Evolutionary conservation across 2,888 invertebrate species (phyloP).

Genomic region (Heteromurus nitidus): DNA sequence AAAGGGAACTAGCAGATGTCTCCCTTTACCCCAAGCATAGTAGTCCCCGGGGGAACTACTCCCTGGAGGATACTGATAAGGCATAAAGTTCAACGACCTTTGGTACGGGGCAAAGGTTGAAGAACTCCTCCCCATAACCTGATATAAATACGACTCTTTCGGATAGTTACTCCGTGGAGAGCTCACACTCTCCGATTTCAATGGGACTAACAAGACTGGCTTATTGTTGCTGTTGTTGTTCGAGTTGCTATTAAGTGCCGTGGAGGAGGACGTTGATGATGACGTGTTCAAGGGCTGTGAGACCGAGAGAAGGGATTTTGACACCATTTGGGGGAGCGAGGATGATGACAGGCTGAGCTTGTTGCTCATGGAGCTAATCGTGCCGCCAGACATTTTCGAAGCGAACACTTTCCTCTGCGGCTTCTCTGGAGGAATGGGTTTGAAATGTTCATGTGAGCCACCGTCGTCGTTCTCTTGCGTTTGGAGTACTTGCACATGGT

Average conservation of each 20-base stretch:
- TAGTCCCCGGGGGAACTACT: conserved; percentile 61
- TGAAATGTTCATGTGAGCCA: neutral
- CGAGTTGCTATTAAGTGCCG: conserved; percentile 36
- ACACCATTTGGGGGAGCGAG: conserved; percentile 63
- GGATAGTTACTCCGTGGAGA: conserved; percentile 71
- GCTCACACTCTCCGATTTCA: conserved; percentile 72
- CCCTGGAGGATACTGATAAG: conserved; percentile 64
- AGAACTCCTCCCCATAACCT: conserved; percentile 73
- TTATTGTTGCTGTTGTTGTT: conserved; percentile 48
- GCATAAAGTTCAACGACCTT: conserved; percentile 73
- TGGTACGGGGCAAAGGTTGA: conserved; percentile 74
- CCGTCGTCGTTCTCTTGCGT: conserved; percentile 1
- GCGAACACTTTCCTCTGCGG: conserved; percentile 50
- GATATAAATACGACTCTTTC: conserved; percentile 73
- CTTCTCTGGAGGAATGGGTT: conserved; percentile 59
- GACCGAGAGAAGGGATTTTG: conserved; percentile 54
- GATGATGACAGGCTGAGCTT: conserved; percentile 59
- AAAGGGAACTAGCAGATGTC: conserved; percentile 73
- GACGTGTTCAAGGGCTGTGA: conserved; percentile 47
- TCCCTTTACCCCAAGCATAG: conserved; percentile 67
- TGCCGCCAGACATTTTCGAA: conserved; percentile 42
- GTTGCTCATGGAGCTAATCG: conserved; percentile 63
- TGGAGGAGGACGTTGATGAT: conserved; percentile 34
- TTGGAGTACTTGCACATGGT: neutral
- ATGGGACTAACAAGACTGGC: conserved; percentile 71